Evolutionary conservation across 2,113 vertebrate species (phyloP), one percentile per base, ranked within the genome.

Genomic region (Alces alces): DNA sequence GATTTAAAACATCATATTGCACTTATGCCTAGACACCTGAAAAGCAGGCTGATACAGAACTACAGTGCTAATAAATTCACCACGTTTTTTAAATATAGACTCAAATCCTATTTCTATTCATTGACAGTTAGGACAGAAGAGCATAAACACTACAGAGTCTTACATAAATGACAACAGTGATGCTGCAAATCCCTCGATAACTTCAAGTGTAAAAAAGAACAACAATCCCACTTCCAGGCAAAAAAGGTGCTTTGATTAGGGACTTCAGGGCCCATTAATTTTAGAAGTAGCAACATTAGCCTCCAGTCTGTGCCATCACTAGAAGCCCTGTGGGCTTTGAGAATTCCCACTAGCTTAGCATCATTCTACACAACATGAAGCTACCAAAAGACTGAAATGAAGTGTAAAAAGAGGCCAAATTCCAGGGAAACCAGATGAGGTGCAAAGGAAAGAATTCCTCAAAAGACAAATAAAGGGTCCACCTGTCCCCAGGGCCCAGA

Each of bases 341-440:
- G 23, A 94, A 98, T 97, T 96, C 95, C 97, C 97, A 95, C 36
- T 86, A 91, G 97, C 79, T 96, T 76, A 91, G 91, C 93, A 93
- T 96, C 96, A 89, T 94, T 96, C 94, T 73, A 95, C 95, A 90
- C 64, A 95, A 93, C 80, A 82, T 14, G 64, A 86, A 95, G 95
- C 70, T 64, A 88, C 76, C 57, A 57, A 80, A 86, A 80, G 76
- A 88, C 50, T 64, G 61, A 66, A 70, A 58, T 6, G 54, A 78
- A 91, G n/a, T 7, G 64, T 14, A 89, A 86, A 92, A 66, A 25
- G 23, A 8, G 25, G 50, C 25, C 14, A 47, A 70, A 84, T 82
- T 94, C 36, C 55, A 66, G 25, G 54, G 60, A 93, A 82, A 94
- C 6, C 30, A 78, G 25, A 82, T 33, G 55, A 78, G 25, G 80